Percentiles rank a stretch among this genome's conserved stretches.
Conservation (phyloP, 2,797 vertebrate genomes). For the Centroberyx gerrardi region DNA sequence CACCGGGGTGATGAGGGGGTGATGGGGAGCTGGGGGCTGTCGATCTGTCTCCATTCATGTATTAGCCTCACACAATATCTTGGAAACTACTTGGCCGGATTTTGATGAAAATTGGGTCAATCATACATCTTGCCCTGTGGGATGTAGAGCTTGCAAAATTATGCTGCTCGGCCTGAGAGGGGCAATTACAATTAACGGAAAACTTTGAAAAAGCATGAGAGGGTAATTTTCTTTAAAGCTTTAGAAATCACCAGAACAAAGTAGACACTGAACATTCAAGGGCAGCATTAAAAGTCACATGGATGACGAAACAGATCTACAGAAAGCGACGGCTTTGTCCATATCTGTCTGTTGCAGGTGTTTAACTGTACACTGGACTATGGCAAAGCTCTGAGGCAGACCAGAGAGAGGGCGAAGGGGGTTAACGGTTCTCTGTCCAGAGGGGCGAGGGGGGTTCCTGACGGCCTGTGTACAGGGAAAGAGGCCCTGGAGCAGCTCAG, state of each 20-base stretch:
- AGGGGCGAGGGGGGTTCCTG: conserved; percentile 58
- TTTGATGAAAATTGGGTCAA: background rate
- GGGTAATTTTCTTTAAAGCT: no score
- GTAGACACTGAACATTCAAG: no score
- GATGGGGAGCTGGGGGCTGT: background rate
- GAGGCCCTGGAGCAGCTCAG: conserved; percentile 83
- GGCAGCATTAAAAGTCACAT: background rate
- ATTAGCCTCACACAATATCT: background rate
- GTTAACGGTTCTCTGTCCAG: conserved; percentile 61
- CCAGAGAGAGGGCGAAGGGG: conserved; percentile 36
- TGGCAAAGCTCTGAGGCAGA: conserved; percentile 56
- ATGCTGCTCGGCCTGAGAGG: no score
- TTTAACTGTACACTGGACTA: conserved; percentile 89
- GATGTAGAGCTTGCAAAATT: no score
- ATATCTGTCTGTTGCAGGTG: conserved; percentile 61
- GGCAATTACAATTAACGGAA: no score
- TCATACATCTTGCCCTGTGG: background rate
- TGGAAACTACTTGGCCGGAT: background rate
- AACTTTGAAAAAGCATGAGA: no score
- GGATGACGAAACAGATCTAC: background rate
- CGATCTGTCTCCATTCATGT: background rate
- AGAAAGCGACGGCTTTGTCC: background rate
- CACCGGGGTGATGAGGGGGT: background rate
- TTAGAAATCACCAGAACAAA: no score
- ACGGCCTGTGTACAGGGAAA: conserved; percentile 81